Conservation (phyloP, 2,888 invertebrate genomes). For the Eupithecia subumbrata region DNA sequence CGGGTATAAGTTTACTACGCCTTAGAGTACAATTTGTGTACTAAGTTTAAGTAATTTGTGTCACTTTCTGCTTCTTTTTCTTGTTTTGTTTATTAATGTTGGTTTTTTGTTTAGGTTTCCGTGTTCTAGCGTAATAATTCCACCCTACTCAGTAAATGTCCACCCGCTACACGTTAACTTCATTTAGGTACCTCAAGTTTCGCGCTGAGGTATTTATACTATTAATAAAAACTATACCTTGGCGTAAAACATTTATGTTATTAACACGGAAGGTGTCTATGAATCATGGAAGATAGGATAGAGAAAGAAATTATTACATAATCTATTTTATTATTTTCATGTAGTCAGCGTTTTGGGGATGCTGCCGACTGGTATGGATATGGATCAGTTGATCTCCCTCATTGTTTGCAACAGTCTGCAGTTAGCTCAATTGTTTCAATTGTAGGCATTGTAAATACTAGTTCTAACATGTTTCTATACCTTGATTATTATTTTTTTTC, state of each 20-base stretch:
- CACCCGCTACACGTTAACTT: background rate
- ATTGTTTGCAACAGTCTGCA: too few species aligned
- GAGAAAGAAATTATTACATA: background rate
- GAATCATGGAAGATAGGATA: background rate
- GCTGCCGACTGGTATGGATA: too few species aligned
- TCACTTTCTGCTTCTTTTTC: background rate
- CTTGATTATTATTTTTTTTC: too few species aligned
- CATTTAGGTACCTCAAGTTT: too few species aligned
- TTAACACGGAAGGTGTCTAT: background rate
- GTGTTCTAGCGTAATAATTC: background rate
- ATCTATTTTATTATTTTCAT: background rate
- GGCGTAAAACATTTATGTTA: background rate
- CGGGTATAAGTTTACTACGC: background rate
- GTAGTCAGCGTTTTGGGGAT: too few species aligned
- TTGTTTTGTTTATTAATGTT: background rate
- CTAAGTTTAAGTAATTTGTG: background rate
- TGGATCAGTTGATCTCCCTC: too few species aligned
- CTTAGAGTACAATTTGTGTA: background rate
- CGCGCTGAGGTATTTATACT: too few species aligned
- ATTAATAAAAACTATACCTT: background rate
- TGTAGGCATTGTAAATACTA: too few species aligned
- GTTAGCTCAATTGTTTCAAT: too few species aligned
- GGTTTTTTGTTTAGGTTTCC: background rate
- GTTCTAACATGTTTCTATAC: too few species aligned
- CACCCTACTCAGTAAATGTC: background rate